phyloP scores from a whole-genome alignment of 2,888 invertebrate genomes.

The Parnassius mnemosyne region DNA sequence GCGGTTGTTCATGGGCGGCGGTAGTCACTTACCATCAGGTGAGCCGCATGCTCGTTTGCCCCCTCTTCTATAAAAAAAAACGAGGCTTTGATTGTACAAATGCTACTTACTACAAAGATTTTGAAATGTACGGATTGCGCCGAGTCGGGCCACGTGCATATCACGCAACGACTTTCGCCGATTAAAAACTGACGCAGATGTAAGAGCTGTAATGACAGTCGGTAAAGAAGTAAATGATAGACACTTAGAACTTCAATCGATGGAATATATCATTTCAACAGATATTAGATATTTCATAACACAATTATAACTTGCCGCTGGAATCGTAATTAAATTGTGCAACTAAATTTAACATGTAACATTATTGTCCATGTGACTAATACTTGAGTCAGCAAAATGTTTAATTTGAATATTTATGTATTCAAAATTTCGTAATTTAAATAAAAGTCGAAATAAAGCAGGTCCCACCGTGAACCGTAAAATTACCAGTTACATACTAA shows the following conservation, averaged over 20 bases:
- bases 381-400: neutral
- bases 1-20: too few species aligned
- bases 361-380: neutral
- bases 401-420: too few species aligned
- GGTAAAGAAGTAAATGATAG: slow-evolving; percentile 40
- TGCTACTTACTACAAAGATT: slow-evolving; percentile 30
- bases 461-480: too few species aligned
- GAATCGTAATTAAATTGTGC: slow-evolving; percentile 15
- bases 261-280: slow-evolving; percentile 17
- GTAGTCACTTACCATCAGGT: too few species aligned
- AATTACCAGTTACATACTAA: too few species aligned
- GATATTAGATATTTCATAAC: slow-evolving; percentile 12
- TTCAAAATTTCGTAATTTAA: too few species aligned
- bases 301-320: slow-evolving; percentile 9
- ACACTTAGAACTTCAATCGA: slow-evolving; percentile 5
- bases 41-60: too few species aligned
- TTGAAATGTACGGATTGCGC: slow-evolving; percentile 43
- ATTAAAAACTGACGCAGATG: slow-evolving; percentile 50
- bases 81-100: slow-evolving; percentile 36
- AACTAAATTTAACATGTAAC: slow-evolving; percentile 6
- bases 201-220: slow-evolving; percentile 48
- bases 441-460: too few species aligned
- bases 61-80: too few species aligned
- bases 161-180: slow-evolving; percentile 75
- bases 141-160: slow-evolving; percentile 57